These are phyloP conservation scores for Anthophora plumipes DNA, from an alignment of 2,888 invertebrate species.

Conservation along the genomic window DNA sequence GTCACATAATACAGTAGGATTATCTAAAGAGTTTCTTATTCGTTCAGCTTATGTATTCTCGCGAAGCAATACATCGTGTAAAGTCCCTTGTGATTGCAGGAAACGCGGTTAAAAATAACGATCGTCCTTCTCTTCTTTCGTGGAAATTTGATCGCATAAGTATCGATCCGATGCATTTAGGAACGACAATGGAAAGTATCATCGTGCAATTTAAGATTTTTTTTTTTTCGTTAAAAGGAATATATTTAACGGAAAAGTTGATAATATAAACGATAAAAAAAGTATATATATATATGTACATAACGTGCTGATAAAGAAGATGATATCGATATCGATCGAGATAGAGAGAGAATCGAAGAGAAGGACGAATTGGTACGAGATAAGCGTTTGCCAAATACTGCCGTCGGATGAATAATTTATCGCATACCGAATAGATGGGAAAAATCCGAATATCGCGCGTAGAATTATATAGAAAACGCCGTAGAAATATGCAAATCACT, in stretches of 20 bases:
- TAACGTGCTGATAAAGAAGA: not conserved
- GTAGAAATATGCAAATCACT: slow-evolving; percentile 48
- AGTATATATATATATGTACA: no score
- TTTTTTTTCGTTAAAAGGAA: not conserved
- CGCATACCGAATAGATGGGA: not conserved
- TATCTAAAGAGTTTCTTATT: slow-evolving; percentile 13
- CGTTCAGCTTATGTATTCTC: slow-evolving; percentile 31
- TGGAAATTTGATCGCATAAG: slow-evolving; percentile 46
- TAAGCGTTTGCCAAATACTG: slow-evolving; percentile 25
- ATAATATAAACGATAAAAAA: not conserved
- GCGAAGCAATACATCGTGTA: slow-evolving; percentile 25
- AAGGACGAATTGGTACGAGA: slow-evolving; percentile 41
- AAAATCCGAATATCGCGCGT: not conserved
- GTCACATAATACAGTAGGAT: slow-evolving; percentile 58
- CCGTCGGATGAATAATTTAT: slow-evolving; percentile 31
- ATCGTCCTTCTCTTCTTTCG: not conserved
- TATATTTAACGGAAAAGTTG: no score
- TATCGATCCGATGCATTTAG: slow-evolving; percentile 27
- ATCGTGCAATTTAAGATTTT: not conserved
- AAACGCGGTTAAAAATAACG: slow-evolving; percentile 13
- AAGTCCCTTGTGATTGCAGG: slow-evolving; percentile 36
- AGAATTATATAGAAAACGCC: slow-evolving; percentile 2
- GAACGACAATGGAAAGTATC: not conserved
- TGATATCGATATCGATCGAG: not conserved
- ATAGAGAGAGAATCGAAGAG: not conserved